Evolutionary conservation across 2,888 invertebrate species (phyloP).

Genomic region (Andrena hattorfiana): DNA sequence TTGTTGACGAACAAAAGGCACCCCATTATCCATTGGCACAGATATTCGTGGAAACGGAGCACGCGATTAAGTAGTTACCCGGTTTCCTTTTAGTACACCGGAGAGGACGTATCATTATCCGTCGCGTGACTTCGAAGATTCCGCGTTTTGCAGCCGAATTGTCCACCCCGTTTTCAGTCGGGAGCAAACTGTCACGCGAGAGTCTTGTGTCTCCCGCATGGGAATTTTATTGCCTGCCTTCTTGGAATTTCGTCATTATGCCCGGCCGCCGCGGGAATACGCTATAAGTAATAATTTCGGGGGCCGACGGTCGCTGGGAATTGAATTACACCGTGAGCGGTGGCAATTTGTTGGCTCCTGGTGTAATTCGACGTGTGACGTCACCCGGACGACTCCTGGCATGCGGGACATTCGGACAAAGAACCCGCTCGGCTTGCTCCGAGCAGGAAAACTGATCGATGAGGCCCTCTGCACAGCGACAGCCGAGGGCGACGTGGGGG

Average conservation of each 20-base stretch:
- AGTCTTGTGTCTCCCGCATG: constrained; percentile 27
- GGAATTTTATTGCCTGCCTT: constrained; percentile 50
- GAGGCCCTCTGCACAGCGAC: background rate
- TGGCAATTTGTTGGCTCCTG: constrained; percentile 52
- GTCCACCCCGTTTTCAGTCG: constrained; percentile 11
- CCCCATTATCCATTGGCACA: background rate
- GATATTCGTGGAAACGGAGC: constrained; percentile 12
- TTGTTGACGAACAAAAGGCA: constrained; percentile 19
- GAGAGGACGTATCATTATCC: constrained; percentile 19
- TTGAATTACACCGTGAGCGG: constrained; percentile 57
- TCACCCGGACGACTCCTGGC: constrained; percentile 20
- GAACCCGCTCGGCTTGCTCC: constrained; percentile 31
- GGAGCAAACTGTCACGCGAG: constrained; percentile 43
- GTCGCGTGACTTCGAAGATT: constrained; percentile 36
- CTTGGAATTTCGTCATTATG: constrained; percentile 58
- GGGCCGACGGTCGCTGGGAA: constrained; percentile 48
- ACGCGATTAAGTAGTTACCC: constrained; percentile 37
- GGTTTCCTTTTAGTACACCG: constrained; percentile 6
- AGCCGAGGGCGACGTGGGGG: background rate
- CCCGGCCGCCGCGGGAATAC: constrained; percentile 38
- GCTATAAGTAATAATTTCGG: constrained; percentile 57
- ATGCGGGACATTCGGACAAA: constrained; percentile 49
- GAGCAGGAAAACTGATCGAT: constrained; percentile 33
- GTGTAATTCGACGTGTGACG: constrained; percentile 52
- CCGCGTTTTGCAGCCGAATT: constrained; percentile 27